Evolutionary conservation across 2,888 invertebrate genomes (phyloP), one percentile per base, ranked within the genome.

Genomic region (Ephialtes manifestator): DNA sequence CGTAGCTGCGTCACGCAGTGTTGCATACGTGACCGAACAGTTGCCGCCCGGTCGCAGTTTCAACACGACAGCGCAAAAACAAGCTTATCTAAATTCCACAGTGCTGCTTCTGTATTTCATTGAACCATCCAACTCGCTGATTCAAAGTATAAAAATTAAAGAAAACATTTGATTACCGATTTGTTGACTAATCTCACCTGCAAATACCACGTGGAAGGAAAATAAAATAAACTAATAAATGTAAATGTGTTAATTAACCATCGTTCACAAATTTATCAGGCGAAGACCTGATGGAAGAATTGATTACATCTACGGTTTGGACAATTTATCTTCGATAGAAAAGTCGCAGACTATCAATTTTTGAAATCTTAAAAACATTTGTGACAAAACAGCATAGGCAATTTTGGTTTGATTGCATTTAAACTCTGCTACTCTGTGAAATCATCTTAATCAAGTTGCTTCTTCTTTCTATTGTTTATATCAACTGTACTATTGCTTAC

Each of bases 1-100:
- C 48, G 46, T 48, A 15, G 55, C 24, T 55, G 58, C 70, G 78
- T 78, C 48, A 31, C 74, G 72, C 70, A 83, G 83, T 85, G 68
- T 58, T 51, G 51, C 51, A 55, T 76, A 39, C 82, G 75, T 67
- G 80, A 68, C 63, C 53, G 55, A 63, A 24, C 74, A 43, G 63
- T 75, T 31, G 46, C 24, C 4, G 77, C 55, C 28, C 39, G 28
- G 39, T 35, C 58, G n/a, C 43, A 35, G 13, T 43, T 35, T 11
- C 13, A 55, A 20, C 55, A 20, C 72, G 48, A 46, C 20, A 31
- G 8, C 20, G 20, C 53, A 53, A 46, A 43, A 55, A 35, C 7
- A 35, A 48, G 10, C 18, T 1, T 11, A 35, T 18, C 10, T n/a
- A 4, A 18, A 35, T 35, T 35, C 2, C n/a, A 2, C 63, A 60